Base-by-base conservation (phyloP, 2,113 vertebrate species). In the Pundamilia nyererei region DNA sequence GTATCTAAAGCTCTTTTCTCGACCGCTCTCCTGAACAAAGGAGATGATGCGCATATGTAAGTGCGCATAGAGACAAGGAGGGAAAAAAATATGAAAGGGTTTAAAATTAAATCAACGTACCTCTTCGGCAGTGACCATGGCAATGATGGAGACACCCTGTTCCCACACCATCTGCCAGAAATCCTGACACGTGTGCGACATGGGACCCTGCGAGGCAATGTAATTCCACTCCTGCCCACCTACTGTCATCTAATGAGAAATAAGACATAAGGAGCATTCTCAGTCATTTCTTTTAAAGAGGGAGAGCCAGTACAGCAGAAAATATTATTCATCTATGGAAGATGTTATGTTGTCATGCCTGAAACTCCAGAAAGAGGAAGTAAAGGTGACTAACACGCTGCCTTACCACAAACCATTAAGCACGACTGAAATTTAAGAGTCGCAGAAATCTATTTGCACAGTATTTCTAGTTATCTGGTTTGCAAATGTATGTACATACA, bases 141-240 rank as follows among this genome's bases (percentile, higher is more conserved):
- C 97, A 85, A 99, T 99, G 84, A 99, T 99, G 3, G 98, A 95
- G 84, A 99, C 96, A 8, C 97, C 97, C 95, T 99, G 98, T 72
- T 99, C 99, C 99, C 99, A 99, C 84, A 99, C 97, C 99, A 99
- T 99, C 95, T 99, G 99, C 99, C 99, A 99, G 93, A 99, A 99
- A 91, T 99, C 99, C 91, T 97, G 97, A 87, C 98, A 99, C 1
- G 99, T 99, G 75, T 97, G 97, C 17, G 97, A 95, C 86, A 99
- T 89, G 5, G 99, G 99, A 26, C 98, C 99, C 94, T 99, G 99
- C 0, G 98, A 97, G 81, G 98, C 98, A 60, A 99, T 98, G 84
- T 99, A 99, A 94, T 97, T 98, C 99, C 98, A 99, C 85, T 99
- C 98, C 17, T 97, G 96, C 38, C 98, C 97, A 4, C 97, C 95